Evolutionary conservation across 1,140 invertebrate genomes (phyloP).

Genomic region (Telenomus remus): DNA sequence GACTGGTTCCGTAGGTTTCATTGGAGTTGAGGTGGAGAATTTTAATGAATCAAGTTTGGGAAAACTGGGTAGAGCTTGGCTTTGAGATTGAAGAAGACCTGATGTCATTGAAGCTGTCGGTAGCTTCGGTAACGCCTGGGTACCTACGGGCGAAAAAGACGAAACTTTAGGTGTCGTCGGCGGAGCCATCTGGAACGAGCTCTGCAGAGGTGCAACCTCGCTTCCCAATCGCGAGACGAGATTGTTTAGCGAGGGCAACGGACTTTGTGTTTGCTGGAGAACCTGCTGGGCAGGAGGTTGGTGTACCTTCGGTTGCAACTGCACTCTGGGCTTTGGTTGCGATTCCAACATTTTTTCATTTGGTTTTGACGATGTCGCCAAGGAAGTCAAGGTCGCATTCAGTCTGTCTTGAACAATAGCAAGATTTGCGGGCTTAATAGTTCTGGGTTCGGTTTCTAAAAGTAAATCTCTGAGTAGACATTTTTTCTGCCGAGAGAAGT

Average conservation of each 20-base stretch:
- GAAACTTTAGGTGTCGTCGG: slow-evolving; percentile 32
- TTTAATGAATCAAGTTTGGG: slow-evolving; percentile 56
- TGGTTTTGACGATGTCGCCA: slow-evolving; percentile 54
- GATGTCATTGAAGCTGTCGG: slow-evolving; percentile 16
- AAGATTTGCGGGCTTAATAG: slow-evolving; percentile 63
- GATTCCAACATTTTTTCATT: slow-evolving; percentile 6
- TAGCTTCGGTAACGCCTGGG: slow-evolving; percentile 45
- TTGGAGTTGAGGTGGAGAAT: slow-evolving; percentile 26
- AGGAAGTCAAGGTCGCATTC: slow-evolving; percentile 66
- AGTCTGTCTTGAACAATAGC: slow-evolving; percentile 67
- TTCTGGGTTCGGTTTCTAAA: slow-evolving; percentile 55
- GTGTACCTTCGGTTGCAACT: slow-evolving; percentile 1
- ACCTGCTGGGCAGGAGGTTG: slow-evolving; percentile 7
- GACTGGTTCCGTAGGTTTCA: slow-evolving; percentile 47
- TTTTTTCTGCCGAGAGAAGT: slow-evolving; percentile 65
- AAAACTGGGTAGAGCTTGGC: slow-evolving; percentile 35
- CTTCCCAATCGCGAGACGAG: slow-evolving; percentile 67
- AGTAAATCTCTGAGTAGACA: slow-evolving; percentile 63
- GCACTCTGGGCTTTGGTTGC: slow-evolving; percentile 5
- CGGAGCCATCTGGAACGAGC: slow-evolving; percentile 26
- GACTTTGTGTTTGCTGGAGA: slow-evolving; percentile 40
- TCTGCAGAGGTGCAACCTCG: slow-evolving; percentile 40
- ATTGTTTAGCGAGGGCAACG: slow-evolving; percentile 67
- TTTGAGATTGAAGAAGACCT: slow-evolving; percentile 1
- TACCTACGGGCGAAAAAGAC: slow-evolving; percentile 7